A percentile compares a stretch with the other conserved stretches of the same genome.
These are phyloP conservation scores for Ruditapes philippinarum DNA, from an alignment of 1,140 invertebrate species.

Conservation along the genomic window DNA sequence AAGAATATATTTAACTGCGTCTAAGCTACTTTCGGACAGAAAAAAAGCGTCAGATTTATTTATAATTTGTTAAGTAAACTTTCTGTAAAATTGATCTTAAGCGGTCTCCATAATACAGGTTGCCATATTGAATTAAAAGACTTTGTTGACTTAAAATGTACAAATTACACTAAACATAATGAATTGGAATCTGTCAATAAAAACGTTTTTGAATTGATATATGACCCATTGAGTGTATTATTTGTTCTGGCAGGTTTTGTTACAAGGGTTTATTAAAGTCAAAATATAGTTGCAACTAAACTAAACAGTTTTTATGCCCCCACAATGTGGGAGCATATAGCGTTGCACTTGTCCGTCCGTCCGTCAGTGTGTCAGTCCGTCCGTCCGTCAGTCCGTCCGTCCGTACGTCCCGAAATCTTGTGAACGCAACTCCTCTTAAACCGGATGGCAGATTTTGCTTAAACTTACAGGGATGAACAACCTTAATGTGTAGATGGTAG, in stretches of 20 bases:
- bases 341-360: no score
- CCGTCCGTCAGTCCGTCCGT: no score
- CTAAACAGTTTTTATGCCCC: no score
- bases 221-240: neutral
- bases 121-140: slow-evolving; percentile 4
- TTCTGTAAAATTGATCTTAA: slow-evolving; percentile 29
- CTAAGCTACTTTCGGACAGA: neutral
- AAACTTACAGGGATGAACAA: no score
- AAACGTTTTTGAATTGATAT: neutral
- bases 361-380: no score
- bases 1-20: slow-evolving; percentile 4
- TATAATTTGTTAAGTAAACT: slow-evolving; percentile 54
- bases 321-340: no score
- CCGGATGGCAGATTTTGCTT: no score
- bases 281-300: neutral
- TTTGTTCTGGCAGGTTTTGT: neutral
- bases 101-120: slow-evolving; percentile 25
- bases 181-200: slow-evolving; percentile 13
- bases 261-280: neutral
- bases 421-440: no score
- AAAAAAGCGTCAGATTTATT: slow-evolving; percentile 38
- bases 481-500: no score
- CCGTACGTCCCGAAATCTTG: no score
- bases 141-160: slow-evolving; percentile 23
- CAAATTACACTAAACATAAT: slow-evolving; percentile 33